Conservation (phyloP, 1,140 invertebrate species). For the Dolichoris vasculosae region DNA sequence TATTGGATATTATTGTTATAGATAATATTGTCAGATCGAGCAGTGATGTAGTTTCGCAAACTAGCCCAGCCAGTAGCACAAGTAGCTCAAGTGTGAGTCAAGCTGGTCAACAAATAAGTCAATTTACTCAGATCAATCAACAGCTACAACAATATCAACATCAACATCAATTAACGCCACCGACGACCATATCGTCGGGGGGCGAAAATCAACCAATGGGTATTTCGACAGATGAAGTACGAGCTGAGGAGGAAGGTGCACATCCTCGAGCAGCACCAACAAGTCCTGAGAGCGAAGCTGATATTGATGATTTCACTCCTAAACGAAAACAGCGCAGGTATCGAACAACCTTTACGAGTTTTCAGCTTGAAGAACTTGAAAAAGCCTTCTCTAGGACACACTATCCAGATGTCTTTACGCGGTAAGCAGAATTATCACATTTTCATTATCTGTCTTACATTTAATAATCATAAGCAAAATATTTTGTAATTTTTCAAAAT, state of each 20-base stretch:
- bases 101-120: constrained; percentile 51
- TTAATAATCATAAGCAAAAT: background rate
- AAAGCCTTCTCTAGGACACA: constrained; percentile 98
- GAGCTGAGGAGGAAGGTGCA: constrained; percentile 65
- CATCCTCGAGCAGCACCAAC: constrained; percentile 72
- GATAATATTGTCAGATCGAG: constrained; percentile 61
- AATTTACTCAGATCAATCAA: constrained; percentile 47
- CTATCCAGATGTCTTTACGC: constrained; percentile 98
- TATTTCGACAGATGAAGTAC: constrained; percentile 69
- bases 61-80: constrained; percentile 71
- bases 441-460: background rate
- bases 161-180: constrained; percentile 50
- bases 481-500: too few relatives aligned
- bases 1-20: constrained; percentile 44
- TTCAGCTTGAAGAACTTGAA: constrained; percentile 96
- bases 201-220: constrained; percentile 64
- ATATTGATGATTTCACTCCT: constrained; percentile 87
- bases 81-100: constrained; percentile 66
- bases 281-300: constrained; percentile 83
- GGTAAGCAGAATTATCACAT: constrained; percentile 79
- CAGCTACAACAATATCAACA: constrained; percentile 49
- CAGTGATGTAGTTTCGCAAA: constrained; percentile 68
- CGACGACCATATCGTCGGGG: constrained; percentile 45
- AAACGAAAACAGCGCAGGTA: constrained; percentile 94
- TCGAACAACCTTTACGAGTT: constrained; percentile 95